Percentiles rank a stretch among this genome's conserved stretches.
phyloP scores from a whole-genome alignment of 1,140 invertebrate genomes.

The Aphaenogaster rudis region DNA sequence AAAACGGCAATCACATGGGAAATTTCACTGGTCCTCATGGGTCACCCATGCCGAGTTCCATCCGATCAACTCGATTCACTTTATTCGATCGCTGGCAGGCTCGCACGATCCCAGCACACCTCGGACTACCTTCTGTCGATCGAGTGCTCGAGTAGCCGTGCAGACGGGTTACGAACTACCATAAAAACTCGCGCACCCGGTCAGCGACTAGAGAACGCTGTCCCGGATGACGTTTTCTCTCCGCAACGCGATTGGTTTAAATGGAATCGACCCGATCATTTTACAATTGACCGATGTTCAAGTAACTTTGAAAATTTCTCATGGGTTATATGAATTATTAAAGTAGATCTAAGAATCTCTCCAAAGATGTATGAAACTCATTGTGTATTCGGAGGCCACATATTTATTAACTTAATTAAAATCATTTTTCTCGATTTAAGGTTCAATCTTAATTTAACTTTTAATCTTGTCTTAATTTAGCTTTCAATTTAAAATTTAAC shows the following conservation, averaged over 20 bases:
- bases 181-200: constrained; percentile 65
- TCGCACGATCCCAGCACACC: constrained; percentile 22
- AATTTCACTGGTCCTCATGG: constrained; percentile 29
- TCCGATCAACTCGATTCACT: constrained; percentile 38
- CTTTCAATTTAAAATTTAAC: background rate
- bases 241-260: background rate
- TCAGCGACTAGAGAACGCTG: constrained; percentile 53
- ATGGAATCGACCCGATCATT: constrained; percentile 2
- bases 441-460: background rate
- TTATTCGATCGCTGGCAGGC: constrained; percentile 38
- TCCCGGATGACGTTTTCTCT: constrained; percentile 55
- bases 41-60: constrained; percentile 11
- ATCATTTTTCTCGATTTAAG: background rate
- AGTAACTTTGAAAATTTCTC: background rate
- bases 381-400: background rate
- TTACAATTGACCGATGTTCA: background rate
- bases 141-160: constrained; percentile 30
- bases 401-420: background rate
- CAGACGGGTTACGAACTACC: constrained; percentile 34
- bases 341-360: background rate
- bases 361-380: background rate
- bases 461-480: background rate
- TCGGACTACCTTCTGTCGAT: constrained; percentile 28
- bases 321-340: background rate
- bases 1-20: background rate